Percentiles rank a stretch among this genome's conserved stretches.
These are phyloP conservation scores for Tricholaema leucomelas DNA, from an alignment of 2,113 vertebrate species.

Conservation along the genomic window DNA sequence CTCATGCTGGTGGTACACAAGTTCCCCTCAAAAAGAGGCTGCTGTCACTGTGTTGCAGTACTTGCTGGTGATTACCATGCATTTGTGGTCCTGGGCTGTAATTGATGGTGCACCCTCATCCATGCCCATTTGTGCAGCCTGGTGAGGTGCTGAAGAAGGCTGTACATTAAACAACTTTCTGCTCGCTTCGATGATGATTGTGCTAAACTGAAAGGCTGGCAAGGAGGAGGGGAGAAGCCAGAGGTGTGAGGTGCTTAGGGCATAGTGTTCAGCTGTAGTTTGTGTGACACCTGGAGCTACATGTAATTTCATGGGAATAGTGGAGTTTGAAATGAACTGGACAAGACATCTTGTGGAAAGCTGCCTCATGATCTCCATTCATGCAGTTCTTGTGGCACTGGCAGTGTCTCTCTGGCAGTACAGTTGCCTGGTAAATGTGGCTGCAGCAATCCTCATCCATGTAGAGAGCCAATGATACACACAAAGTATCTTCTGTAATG, in stretches of 20 bases:
- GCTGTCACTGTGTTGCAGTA: not conserved
- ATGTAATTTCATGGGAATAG: not conserved
- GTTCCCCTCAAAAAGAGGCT: not conserved
- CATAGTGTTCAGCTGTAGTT: not conserved
- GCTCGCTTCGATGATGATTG: not conserved
- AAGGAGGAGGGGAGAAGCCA: not conserved
- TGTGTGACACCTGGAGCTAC: not conserved
- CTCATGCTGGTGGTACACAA: not conserved
- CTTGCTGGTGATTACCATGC: not conserved
- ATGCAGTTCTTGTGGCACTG: accelerated
- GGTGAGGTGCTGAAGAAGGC: not conserved
- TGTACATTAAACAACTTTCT: not conserved
- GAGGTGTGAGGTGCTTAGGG: not conserved
- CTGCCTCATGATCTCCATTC: not conserved
- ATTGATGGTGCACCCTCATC: accelerated
- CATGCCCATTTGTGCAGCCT: not conserved
- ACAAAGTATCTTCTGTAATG: not conserved
- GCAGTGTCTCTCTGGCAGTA: not conserved
- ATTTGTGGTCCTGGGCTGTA: not conserved
- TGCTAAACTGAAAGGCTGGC: not conserved
- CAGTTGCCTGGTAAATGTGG: accelerated
- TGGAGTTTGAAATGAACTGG: not conserved
- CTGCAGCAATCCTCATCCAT: accelerated
- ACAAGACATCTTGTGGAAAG: not conserved
- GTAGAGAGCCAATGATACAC: accelerated